A percentile compares a stretch with the other conserved stretches of the same genome.
phyloP scores from a whole-genome alignment of 1,140 invertebrate species.

The Drosophila subpulchrella region DNA sequence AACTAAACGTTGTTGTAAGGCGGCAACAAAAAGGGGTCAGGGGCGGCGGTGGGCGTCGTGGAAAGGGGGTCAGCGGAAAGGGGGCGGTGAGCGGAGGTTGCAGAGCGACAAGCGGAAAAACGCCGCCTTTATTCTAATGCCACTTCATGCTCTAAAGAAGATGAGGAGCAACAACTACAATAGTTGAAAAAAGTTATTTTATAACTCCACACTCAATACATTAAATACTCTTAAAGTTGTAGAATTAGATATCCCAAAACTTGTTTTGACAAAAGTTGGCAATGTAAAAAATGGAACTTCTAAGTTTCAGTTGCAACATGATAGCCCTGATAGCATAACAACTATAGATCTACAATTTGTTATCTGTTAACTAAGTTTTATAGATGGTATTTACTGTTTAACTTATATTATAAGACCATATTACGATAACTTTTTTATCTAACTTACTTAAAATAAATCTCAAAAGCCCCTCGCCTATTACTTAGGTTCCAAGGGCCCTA shows the following conservation, averaged over 20 bases:
- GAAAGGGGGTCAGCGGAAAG: neutral
- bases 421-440: neutral
- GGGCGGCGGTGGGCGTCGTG: neutral
- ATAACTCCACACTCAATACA: neutral
- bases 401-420: neutral
- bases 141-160: constrained; percentile 60
- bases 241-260: too few species aligned
- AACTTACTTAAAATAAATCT: neutral
- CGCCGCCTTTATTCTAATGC: constrained; percentile 75
- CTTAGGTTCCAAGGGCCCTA: neutral
- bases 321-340: too few species aligned
- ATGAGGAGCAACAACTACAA: constrained; percentile 23
- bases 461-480: neutral
- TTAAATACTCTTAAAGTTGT: neutral
- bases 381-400: neutral
- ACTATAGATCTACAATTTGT: too few species aligned
- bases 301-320: too few species aligned
- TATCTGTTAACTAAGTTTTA: neutral
- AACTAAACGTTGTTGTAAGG: constrained; percentile 66
- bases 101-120: constrained; percentile 59
- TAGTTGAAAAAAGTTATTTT: neutral
- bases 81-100: constrained; percentile 14
- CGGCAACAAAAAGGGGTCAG: constrained; percentile 23
- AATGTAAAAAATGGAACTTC: too few species aligned
- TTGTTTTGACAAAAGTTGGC: too few species aligned